Base-by-base conservation (phyloP, 2,797 vertebrate species). In the Lithobates sylvaticus region DNA sequence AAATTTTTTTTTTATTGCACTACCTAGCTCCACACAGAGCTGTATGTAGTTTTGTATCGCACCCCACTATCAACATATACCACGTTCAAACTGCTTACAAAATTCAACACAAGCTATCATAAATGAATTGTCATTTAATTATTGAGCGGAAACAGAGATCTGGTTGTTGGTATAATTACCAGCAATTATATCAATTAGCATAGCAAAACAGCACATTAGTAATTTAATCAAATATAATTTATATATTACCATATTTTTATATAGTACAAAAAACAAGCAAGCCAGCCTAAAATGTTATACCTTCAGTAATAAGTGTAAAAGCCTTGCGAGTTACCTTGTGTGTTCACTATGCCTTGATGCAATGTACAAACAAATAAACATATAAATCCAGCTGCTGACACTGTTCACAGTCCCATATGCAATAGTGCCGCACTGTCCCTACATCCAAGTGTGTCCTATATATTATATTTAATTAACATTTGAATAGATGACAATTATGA, bases 41-140 rank as follows among this genome's bases (percentile, higher is more conserved):
- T 18, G 9, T n/a, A 69, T 32, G 42, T 58, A 16, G 9, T 50
- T 10, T 71, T 50, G 32, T 9, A 39, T n/a, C 26, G 15, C 65
- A 26, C 18, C 29, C 78, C 29, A 71, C 8, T 32, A 80, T 12
- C 50, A 29, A 36, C 32, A 50, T 69, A 50, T 27, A n/a, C 21
- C 34, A 42, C 16, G 39, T 15, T 58, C 12, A 76, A 23, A 15
- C 10, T 16, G n/a, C 12, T 44, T 68, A 69, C 10, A 34, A 58
- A 67, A 54, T 68, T 77, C 74, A 84, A 54, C 23, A 68, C 29
- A 26, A 68, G 7, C 74, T 36, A 29, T n/a, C 42, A 68, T 68
- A 75, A 78, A 70, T 77, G 9, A 68, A 83, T 68, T 44, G 81
- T 29, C 27, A 34, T 27, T 75, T 32, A 75, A 83, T 83, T 83